Evolutionary conservation across 64 coral and sea anemone species (phyloP).

Genomic region (Porites lutea): DNA sequence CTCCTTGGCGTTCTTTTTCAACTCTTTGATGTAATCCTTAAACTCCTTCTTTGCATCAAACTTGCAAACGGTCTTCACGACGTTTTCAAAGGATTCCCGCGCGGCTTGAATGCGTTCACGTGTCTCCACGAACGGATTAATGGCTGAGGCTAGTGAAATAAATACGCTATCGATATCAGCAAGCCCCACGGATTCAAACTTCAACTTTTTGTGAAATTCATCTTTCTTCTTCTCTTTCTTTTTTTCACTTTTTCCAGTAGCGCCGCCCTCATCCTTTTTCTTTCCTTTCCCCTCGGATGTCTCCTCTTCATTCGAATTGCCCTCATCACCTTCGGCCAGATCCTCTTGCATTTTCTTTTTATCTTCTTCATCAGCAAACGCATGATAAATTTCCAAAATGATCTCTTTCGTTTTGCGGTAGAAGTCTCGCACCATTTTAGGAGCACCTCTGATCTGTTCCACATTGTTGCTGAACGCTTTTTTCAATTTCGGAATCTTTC

Average conservation of each 20-base stretch:
- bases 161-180: constrained; percentile 84
- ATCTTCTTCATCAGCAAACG: constrained; percentile 80
- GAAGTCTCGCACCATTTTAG: constrained; percentile 78
- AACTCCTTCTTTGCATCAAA: constrained; percentile 77
- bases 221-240: constrained; percentile 58
- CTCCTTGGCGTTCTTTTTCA: constrained; percentile 84
- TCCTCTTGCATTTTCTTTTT: constrained; percentile 66
- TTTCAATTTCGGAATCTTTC: constrained; percentile 62
- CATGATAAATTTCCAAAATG: constrained; percentile 67
- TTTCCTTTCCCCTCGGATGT: constrained; percentile 9
- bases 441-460: constrained; percentile 73
- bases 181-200: constrained; percentile 69
- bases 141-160: constrained; percentile 50
- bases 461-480: constrained; percentile 72
- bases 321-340: constrained; percentile 3
- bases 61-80: constrained; percentile 66
- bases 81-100: constrained; percentile 75
- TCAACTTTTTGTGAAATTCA: constrained; percentile 76
- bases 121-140: constrained; percentile 73
- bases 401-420: constrained; percentile 64
- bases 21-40: constrained; percentile 79
- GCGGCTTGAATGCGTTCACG: constrained; percentile 80
- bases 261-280: background rate
- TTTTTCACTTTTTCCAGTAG: background rate
- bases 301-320: background rate